Conservation (phyloP, 2,113 vertebrate genomes). For the Brachypteracias leptosomus region DNA sequence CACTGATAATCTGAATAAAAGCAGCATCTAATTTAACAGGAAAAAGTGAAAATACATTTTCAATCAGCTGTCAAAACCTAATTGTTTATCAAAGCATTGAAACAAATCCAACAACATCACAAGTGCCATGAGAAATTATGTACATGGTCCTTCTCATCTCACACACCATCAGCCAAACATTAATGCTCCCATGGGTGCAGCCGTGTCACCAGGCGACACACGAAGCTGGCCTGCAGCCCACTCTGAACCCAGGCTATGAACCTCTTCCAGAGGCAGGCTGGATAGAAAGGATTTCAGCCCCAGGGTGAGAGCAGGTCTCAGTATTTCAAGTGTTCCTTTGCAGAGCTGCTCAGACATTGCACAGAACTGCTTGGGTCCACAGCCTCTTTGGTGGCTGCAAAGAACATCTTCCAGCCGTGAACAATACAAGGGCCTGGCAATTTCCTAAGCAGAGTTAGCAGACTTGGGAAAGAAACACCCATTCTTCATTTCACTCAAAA, state of each 20-base stretch:
- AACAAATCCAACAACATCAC: not conserved
- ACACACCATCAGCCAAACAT: not conserved
- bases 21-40: not conserved
- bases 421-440: not conserved
- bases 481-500: not conserved
- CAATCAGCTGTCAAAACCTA: not conserved
- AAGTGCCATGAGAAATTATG: not conserved
- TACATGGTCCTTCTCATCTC: not conserved
- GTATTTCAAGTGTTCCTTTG: not conserved
- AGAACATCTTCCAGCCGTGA: not conserved
- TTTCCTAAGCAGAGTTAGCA: not conserved
- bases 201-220: accelerated
- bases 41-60: not conserved
- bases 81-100: not conserved
- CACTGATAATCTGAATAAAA: not conserved
- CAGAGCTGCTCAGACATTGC: not conserved
- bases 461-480: not conserved
- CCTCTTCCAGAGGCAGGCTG: not conserved
- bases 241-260: not conserved
- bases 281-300: not conserved
- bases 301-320: not conserved
- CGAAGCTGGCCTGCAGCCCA: not conserved
- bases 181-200: not conserved
- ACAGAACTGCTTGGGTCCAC: not conserved
- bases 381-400: too few species aligned